Evolutionary conservation across 2,113 vertebrate species (phyloP).

Genomic region (Indicator maculatus): DNA sequence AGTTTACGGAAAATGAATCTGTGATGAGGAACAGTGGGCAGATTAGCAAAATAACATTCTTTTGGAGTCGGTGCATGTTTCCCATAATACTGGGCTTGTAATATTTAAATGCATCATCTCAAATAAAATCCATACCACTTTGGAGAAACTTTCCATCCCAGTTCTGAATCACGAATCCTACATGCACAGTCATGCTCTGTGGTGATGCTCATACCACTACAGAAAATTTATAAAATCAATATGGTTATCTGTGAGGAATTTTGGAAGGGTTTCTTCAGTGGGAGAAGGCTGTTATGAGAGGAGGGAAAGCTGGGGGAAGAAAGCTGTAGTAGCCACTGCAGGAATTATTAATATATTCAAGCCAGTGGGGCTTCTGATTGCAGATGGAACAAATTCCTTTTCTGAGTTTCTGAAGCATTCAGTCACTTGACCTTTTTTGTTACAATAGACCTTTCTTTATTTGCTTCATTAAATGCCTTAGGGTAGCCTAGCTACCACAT

Average conservation of each 20-base stretch:
- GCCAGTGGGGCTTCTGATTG: neutral
- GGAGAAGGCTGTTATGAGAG: neutral
- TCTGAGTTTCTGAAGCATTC: neutral
- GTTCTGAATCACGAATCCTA: neutral
- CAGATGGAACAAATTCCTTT: neutral
- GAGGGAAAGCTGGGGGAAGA: neutral
- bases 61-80: neutral
- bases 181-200: neutral
- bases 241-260: neutral
- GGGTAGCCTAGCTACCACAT: neutral
- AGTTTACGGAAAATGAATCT: neutral
- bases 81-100: neutral
- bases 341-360: neutral
- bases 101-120: neutral
- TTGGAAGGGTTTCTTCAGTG: neutral
- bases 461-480: neutral
- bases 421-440: neutral
- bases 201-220: neutral
- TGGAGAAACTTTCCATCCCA: neutral
- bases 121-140: neutral
- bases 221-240: neutral
- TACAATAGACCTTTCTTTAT: neutral
- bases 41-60: neutral
- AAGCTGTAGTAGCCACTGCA: neutral
- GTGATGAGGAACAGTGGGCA: neutral